Base-by-base conservation (phyloP, 2,797 vertebrate species). In the Phoebastria nigripes region DNA sequence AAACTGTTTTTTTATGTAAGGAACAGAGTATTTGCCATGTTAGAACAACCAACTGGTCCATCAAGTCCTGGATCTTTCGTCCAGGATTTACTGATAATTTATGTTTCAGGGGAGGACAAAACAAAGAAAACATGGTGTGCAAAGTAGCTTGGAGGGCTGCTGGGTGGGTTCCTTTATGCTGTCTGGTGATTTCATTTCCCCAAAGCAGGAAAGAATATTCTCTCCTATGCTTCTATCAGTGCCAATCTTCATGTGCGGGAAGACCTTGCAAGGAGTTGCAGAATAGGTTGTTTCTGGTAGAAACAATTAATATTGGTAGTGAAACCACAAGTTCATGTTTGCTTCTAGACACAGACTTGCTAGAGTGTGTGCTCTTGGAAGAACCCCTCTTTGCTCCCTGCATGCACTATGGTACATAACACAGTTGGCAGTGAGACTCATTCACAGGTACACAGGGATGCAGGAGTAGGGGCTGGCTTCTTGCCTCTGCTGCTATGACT, bases 381-480 rank as follows among this genome's bases (percentile, higher is more conserved):
- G 35, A 51, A 37, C 28, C 9, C 4, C 9, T 58, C 10, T 56
- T 74, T 54, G 31, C 14, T 74, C 35, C 39, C 7, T 84, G 28
- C 1, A 0, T 2, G 5, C 31, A 2, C 33, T 56, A 28, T 28
- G n/a, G 4, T 44, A 24, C 1, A 0, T 61, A 33, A 25, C 26
- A 24, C 12, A 7, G 31, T 28, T 74, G 65, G 20, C 37, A 49
- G 12, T 10, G n/a, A 66, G 61, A 33, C 42, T 69, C 11, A 21
- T 20, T 78, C 71, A 35, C 61, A 65, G 56, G 29, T 93, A 33
- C 29, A 8, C 4, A 4, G 3, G 7, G 21, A 15, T 77, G 44
- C 19, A 46, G 54, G 74, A 85, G 21, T 11, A 51, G 28, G 17
- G 28, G 4, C 42, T 92, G 88, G 62, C 62, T 80, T 62, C 39